These are phyloP conservation scores for Zaprionus ornatus DNA, from an alignment of 1,140 invertebrate species.

Conservation along the genomic window DNA sequence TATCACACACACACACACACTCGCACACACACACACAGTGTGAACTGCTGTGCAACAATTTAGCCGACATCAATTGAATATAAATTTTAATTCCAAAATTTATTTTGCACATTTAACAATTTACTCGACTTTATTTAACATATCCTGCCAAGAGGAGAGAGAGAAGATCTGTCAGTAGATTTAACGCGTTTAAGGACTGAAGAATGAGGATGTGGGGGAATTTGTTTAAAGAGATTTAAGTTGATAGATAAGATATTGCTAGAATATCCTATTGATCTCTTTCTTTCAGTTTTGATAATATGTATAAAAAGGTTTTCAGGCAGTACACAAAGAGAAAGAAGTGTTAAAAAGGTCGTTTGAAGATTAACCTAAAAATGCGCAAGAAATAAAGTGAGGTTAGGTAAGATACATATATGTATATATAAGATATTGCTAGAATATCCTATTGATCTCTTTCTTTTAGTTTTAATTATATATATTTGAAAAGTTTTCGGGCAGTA, in stretches of 20 bases:
- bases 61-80: slow-evolving; percentile 16
- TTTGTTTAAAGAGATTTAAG: too few species aligned
- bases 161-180: neutral
- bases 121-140: slow-evolving; percentile 9
- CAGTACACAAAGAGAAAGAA: neutral
- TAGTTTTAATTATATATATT: neutral
- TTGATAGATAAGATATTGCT: neutral
- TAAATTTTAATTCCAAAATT: slow-evolving; percentile 5
- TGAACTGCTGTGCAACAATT: slow-evolving; percentile 26
- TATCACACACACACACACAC: slow-evolving; percentile 9
- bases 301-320: too few species aligned
- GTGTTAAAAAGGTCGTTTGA: neutral
- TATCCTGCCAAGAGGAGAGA: neutral
- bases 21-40: neutral
- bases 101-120: slow-evolving; percentile 12
- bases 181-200: neutral
- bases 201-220: too few species aligned
- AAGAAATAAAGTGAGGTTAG: too few species aligned
- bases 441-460: neutral
- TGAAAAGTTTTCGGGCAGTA: too few species aligned
- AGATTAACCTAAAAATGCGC: too few species aligned
- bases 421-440: neutral
- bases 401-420: neutral
- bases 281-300: neutral
- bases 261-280: neutral